These are phyloP conservation scores for Copidosoma floridanum DNA, from an alignment of 1,140 invertebrate genomes.

Conservation along the genomic window DNA sequence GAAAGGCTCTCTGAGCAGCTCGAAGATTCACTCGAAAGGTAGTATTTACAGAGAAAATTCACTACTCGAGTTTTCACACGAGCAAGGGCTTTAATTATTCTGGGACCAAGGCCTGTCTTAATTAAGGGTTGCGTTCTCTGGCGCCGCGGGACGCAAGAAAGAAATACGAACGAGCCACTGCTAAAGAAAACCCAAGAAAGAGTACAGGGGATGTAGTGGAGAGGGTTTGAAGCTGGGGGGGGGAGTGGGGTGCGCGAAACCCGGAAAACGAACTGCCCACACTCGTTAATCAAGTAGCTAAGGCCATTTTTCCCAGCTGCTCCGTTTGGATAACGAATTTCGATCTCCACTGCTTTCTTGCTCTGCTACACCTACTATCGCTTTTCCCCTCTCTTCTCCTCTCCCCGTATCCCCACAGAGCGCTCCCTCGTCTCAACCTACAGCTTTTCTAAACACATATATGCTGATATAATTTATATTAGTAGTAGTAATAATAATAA, in stretches of 20 bases:
- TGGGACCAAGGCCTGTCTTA: conserved; percentile 2
- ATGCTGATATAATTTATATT: too few species aligned
- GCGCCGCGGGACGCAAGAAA: conserved; percentile 8
- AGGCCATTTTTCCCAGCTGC: conserved; percentile 19
- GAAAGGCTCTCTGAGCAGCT: too few species aligned
- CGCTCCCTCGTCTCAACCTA: too few species aligned
- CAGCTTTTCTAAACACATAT: too few species aligned
- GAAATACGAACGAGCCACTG: conserved; percentile 15
- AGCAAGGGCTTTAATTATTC: conserved; percentile 15
- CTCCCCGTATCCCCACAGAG: too few species aligned
- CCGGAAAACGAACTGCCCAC: conserved; percentile 13
- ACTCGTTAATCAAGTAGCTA: conserved; percentile 27
- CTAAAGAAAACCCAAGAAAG: too few species aligned
- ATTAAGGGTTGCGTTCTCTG: conserved; percentile 9
- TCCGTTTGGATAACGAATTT: conserved; percentile 20
- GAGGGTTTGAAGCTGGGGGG: too few species aligned
- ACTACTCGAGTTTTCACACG: conserved; percentile 17
- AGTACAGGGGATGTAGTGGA: too few species aligned
- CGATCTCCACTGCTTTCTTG: conserved; percentile 23
- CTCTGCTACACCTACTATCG: conserved; percentile 2
- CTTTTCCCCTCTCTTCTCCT: too few species aligned
- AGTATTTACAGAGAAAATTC: conserved; percentile 2
- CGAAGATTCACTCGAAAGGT: too few species aligned
- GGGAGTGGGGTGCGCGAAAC: not conserved
- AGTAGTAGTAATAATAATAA: too few species aligned